phyloP scores from a whole-genome alignment of 2,888 invertebrate genomes.

The Drosophila hawaiiensis region DNA sequence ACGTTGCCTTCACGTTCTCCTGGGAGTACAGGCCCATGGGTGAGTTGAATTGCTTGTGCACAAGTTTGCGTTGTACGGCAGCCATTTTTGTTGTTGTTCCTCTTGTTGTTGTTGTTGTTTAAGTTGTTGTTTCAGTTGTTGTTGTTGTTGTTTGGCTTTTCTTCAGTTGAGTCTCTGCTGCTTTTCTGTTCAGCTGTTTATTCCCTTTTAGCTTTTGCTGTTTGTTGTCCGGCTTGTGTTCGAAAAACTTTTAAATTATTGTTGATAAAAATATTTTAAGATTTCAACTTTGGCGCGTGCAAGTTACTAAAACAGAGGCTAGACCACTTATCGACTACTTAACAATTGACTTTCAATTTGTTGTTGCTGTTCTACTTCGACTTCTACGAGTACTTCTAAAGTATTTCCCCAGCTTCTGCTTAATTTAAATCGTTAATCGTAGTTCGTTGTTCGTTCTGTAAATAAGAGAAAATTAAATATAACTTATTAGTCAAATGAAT shows the following conservation, averaged over 20 bases:
- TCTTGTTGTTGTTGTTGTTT: slow-evolving; percentile 73
- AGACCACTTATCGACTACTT: slow-evolving; percentile 55
- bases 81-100: slow-evolving; percentile 87
- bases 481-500: slow-evolving; percentile 32
- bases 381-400: slow-evolving; percentile 44
- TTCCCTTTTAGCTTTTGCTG: slow-evolving; percentile 23
- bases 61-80: slow-evolving; percentile 89
- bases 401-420: slow-evolving; percentile 63
- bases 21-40: slow-evolving; percentile 94
- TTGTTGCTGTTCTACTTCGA: slow-evolving; percentile 18
- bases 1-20: slow-evolving; percentile 91
- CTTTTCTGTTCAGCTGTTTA: slow-evolving; percentile 30
- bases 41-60: slow-evolving; percentile 96
- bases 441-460: slow-evolving; percentile 79
- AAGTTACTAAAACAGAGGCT: slow-evolving; percentile 12
- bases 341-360: slow-evolving; percentile 33
- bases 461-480: slow-evolving; percentile 30
- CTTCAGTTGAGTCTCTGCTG: slow-evolving; percentile 45
- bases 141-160: slow-evolving; percentile 33
- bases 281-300: slow-evolving; percentile 30
- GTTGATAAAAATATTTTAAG: slow-evolving; percentile 76
- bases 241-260: slow-evolving; percentile 77
- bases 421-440: slow-evolving; percentile 75
- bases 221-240: slow-evolving; percentile 53
- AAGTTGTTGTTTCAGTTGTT: slow-evolving; percentile 63